Percentiles rank a stretch among this genome's conserved stretches.
Evolutionary conservation across 2,797 vertebrate genomes (phyloP).

Genomic region (Sebastiscus tertius): DNA sequence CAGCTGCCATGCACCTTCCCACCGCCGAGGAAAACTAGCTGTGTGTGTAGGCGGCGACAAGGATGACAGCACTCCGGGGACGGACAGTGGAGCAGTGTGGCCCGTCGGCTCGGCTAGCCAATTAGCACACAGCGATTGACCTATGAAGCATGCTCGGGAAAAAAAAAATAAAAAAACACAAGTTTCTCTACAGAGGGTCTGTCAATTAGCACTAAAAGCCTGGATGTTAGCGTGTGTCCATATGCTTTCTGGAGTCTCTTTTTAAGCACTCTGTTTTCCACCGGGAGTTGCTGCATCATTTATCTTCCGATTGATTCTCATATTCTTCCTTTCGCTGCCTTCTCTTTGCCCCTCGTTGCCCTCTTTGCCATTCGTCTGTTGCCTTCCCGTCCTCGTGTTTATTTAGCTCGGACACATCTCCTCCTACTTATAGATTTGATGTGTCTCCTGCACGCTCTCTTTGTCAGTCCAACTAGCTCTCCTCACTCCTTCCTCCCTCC

Average conservation of each 20-base stretch:
- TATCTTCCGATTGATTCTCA: slow-evolving; percentile 60
- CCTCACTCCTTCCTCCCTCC: slow-evolving; percentile 8
- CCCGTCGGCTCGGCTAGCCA: slow-evolving; percentile 66
- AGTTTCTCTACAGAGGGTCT: slow-evolving; percentile 56
- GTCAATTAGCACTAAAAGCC: slow-evolving; percentile 78
- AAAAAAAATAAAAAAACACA: background rate
- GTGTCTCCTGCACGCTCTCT: slow-evolving; percentile 42
- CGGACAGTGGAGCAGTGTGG: slow-evolving; percentile 57
- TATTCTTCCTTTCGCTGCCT: slow-evolving; percentile 34
- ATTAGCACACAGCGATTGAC: slow-evolving; percentile 76
- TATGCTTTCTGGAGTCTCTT: slow-evolving; percentile 44
- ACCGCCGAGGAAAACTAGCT: slow-evolving; percentile 55
- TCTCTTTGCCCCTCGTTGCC: slow-evolving; percentile 41
- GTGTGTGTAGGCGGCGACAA: slow-evolving; percentile 50
- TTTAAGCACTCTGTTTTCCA: slow-evolving; percentile 40
- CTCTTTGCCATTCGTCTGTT: slow-evolving; percentile 31
- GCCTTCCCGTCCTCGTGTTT: slow-evolving; percentile 54
- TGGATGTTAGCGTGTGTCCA: slow-evolving; percentile 26
- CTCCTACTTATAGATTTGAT: slow-evolving; percentile 72
- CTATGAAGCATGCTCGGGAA: slow-evolving; percentile 45
- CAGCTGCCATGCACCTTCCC: slow-evolving; percentile 74
- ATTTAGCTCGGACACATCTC: slow-evolving; percentile 59
- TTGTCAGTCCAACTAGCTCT: slow-evolving; percentile 39
- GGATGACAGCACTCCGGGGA: slow-evolving; percentile 67
- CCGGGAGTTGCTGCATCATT: slow-evolving; percentile 54